phyloP scores from a whole-genome alignment of 2,797 vertebrate species.

The Mormyrops boulengeri region DNA sequence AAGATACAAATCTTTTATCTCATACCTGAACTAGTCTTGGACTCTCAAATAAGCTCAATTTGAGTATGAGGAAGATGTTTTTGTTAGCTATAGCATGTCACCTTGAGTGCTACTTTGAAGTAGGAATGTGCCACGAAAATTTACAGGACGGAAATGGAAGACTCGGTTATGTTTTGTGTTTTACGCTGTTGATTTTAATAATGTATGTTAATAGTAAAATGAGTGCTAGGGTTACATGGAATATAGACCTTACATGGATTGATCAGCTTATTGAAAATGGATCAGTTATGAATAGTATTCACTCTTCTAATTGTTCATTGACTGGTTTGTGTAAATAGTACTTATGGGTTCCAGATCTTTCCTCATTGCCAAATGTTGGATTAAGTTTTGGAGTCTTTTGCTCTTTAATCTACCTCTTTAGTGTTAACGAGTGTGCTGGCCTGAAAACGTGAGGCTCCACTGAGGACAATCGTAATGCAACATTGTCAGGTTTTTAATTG shows the following conservation, averaged over 20 bases:
- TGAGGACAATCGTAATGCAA: constrained; percentile 2
- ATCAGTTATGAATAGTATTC: neutral
- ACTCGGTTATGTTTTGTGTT: neutral
- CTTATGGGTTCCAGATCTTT: neutral
- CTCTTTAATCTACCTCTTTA: neutral
- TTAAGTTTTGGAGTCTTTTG: neutral
- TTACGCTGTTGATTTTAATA: neutral
- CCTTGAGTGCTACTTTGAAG: neutral
- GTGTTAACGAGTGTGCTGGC: neutral
- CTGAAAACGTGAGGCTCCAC: neutral
- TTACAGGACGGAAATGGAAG: neutral
- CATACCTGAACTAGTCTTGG: neutral
- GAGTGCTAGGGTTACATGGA: neutral
- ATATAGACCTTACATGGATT: neutral
- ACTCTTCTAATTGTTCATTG: neutral
- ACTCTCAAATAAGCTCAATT: neutral
- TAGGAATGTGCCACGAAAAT: neutral
- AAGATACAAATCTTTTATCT: neutral
- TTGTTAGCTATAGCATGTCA: neutral
- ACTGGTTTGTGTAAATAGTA: neutral
- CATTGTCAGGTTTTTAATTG: neutral
- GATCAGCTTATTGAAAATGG: neutral
- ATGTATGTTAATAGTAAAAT: constrained; percentile 2
- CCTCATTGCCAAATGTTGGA: constrained; percentile 3
- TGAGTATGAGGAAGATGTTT: neutral